A percentile compares a stretch with the other conserved stretches of the same genome.
Conservation (phyloP, 2,888 invertebrate species). For the Alentia gelatinosa region DNA sequence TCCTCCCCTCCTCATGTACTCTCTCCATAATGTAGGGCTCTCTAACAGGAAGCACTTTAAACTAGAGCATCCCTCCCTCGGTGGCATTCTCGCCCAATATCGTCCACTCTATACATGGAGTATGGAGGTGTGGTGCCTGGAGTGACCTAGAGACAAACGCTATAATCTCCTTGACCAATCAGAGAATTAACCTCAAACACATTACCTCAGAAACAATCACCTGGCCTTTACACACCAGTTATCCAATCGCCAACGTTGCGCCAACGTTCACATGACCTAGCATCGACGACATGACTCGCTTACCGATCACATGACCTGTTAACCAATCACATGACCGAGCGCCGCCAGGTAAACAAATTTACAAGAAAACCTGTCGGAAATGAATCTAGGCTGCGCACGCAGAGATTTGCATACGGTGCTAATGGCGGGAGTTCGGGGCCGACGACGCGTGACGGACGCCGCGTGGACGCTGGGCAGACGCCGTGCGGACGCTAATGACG, state of each 20-base stretch:
- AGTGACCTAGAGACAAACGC: not conserved
- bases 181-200: too few species aligned
- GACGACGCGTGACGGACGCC: not conserved
- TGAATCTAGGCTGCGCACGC: slow-evolving; percentile 27
- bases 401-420: not conserved
- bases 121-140: not conserved
- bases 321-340: not conserved
- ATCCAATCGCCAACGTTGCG: too few species aligned
- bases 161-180: too few species aligned
- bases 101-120: not conserved
- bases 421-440: slow-evolving; percentile 1
- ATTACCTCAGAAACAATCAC: too few species aligned
- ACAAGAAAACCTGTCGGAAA: slow-evolving; percentile 39
- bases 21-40: slow-evolving; percentile 42
- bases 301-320: not conserved
- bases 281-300: not conserved
- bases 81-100: not conserved
- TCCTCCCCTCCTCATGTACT: slow-evolving; percentile 23
- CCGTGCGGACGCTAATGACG: not conserved
- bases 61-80: not conserved
- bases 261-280: not conserved
- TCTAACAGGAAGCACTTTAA: slow-evolving; percentile 17
- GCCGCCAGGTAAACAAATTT: slow-evolving; percentile 20
- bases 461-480: not conserved
- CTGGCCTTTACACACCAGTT: not conserved